These are phyloP conservation scores for Okapia johnstoni DNA, from an alignment of 2,113 vertebrate genomes.

Conservation along the genomic window DNA sequence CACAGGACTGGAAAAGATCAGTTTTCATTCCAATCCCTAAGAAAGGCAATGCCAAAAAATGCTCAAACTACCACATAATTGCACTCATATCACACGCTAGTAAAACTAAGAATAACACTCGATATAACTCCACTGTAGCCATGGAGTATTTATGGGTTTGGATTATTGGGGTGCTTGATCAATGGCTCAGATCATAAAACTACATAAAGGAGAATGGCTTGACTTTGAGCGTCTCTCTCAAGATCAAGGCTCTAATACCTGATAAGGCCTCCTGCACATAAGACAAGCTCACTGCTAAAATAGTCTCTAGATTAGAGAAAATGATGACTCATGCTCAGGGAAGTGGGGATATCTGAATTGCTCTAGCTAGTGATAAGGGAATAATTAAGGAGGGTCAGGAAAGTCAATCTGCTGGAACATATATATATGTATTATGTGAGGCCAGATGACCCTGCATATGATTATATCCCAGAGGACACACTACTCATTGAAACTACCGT, in stretches of 20 bases:
- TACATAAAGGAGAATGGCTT: neutral
- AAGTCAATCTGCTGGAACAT: neutral
- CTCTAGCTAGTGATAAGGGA: neutral
- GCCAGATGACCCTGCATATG: neutral
- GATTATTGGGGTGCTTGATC: neutral
- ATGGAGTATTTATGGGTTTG: neutral
- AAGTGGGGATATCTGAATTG: neutral
- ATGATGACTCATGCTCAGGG: neutral
- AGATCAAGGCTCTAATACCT: neutral
- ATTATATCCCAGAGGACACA: neutral
- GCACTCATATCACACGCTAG: too few species aligned
- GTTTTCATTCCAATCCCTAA: too few species aligned
- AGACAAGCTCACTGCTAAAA: neutral
- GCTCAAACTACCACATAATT: too few species aligned
- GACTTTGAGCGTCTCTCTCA: neutral
- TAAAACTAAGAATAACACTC: neutral
- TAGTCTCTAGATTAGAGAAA: neutral
- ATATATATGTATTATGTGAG: neutral
- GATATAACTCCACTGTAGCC: neutral
- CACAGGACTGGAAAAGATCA: too few species aligned
- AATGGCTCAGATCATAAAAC: neutral
- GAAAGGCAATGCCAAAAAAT: too few species aligned
- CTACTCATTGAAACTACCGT: neutral
- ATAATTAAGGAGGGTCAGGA: neutral
- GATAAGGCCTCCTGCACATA: neutral